A percentile compares a stretch with the other conserved stretches of the same genome.
These are phyloP conservation scores for Pangasius larnaudii DNA, from an alignment of 2,797 vertebrate genomes.

Conservation along the genomic window DNA sequence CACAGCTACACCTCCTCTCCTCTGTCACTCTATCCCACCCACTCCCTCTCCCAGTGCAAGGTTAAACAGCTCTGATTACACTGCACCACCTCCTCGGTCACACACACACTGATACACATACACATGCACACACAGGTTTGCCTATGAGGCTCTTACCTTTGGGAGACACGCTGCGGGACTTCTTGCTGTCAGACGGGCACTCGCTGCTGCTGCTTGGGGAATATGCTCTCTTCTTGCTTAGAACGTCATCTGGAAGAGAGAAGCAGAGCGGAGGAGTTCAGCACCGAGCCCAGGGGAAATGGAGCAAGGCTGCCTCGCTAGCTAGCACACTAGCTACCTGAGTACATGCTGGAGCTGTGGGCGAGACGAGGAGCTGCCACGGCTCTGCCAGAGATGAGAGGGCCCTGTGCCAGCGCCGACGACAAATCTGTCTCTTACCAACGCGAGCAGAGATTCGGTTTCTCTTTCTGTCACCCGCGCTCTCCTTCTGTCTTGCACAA, in stretches of 20 bases:
- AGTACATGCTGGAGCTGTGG: slow-evolving; percentile 60
- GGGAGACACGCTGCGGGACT: slow-evolving; percentile 90
- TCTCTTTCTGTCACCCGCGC: slow-evolving; percentile 64
- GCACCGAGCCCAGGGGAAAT: slow-evolving; percentile 39
- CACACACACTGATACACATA: slow-evolving; percentile 6
- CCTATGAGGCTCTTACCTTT: slow-evolving; percentile 81
- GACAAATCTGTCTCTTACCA: slow-evolving; percentile 71
- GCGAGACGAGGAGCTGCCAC: slow-evolving; percentile 58
- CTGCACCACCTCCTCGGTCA: slow-evolving; percentile 27
- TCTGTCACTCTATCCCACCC: slow-evolving; percentile 45
- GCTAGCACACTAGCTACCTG: slow-evolving; percentile 62
- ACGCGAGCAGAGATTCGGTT: slow-evolving; percentile 57
- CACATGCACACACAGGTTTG: not conserved
- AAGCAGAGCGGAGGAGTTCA: slow-evolving; percentile 44
- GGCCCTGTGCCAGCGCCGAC: slow-evolving; percentile 66
- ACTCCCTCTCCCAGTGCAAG: slow-evolving; percentile 47
- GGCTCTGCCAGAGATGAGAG: slow-evolving; percentile 70
- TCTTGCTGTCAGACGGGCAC: slow-evolving; percentile 94
- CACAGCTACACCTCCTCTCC: slow-evolving; percentile 39
- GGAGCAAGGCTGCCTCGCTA: slow-evolving; percentile 30
- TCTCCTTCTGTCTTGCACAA: slow-evolving; percentile 42
- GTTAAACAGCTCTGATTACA: slow-evolving; percentile 58
- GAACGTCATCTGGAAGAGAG: slow-evolving; percentile 85
- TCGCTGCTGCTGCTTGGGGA: slow-evolving; percentile 91
- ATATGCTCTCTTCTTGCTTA: slow-evolving; percentile 94